Evolutionary conservation across 2,888 invertebrate species (phyloP).

Genomic region (Lycophotia porphyrea): DNA sequence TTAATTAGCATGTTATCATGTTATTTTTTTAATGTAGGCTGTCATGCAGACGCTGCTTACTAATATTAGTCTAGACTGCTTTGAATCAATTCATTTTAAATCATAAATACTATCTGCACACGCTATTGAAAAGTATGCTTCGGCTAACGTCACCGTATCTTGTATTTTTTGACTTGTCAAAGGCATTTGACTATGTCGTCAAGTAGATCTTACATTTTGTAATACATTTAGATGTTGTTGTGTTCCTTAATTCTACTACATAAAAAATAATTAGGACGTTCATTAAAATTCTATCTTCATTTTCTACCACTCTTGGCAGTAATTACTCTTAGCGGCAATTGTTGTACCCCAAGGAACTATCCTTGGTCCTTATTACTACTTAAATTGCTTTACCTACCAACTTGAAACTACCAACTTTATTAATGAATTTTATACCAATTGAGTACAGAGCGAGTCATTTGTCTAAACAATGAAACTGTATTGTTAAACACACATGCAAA

Average conservation of each 20-base stretch:
- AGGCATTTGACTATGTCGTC: constrained; percentile 23
- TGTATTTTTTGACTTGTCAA: constrained; percentile 2
- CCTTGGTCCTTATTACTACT: constrained; percentile 28
- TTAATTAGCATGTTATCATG: not conserved
- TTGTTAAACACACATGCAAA: constrained; percentile 23
- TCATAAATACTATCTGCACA: not conserved
- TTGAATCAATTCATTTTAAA: constrained; percentile 1
- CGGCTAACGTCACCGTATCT: not conserved
- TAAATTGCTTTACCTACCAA: constrained; percentile 18
- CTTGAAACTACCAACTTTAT: not conserved
- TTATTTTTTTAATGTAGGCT: not conserved
- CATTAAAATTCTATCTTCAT: not conserved
- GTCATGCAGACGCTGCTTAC: not conserved
- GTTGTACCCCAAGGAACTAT: constrained; percentile 4
- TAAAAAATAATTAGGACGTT: too few relatives aligned
- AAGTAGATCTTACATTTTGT: not conserved
- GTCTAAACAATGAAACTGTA: constrained; percentile 34
- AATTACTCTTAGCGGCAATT: constrained; percentile 9
- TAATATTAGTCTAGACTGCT: not conserved
- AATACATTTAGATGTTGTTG: not conserved
- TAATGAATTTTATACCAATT: constrained; percentile 7
- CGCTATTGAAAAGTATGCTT: not conserved
- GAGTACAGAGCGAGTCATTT: not conserved
- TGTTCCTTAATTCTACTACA: not conserved
- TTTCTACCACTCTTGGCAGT: not conserved